Evolutionary conservation across 2,888 invertebrate genomes (phyloP), one percentile per base, ranked within the genome.

Genomic region (Tribolium freemani): DNA sequence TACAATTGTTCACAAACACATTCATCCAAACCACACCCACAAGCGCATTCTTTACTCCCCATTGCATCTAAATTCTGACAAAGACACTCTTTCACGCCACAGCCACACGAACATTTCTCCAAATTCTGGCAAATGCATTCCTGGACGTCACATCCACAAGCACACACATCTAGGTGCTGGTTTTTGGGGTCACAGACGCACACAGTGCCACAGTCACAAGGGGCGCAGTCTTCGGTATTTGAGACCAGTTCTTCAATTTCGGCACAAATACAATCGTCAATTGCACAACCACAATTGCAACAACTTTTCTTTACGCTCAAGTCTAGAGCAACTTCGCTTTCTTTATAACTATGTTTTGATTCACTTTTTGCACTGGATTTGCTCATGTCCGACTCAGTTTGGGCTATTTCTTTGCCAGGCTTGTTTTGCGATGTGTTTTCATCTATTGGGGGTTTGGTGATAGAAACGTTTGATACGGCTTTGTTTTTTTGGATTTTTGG

Each of bases 11-110:
- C 9, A 20, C 73, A 73, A 9, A 50, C 50, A 31, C 73, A 73
- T 9, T 60, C 50, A 8, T 70, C 60, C 5, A 56, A 26, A 8
- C 69, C 66, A 45, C 73, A 73, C 9, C 64, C 70, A 58, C 73
- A 72, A 20, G 11, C 16, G 16, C 63, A 72, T 46, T 26, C 26
- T 13, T 45, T 21, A 1, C 26, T 3, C 26, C 26, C 3, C 4
- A 26, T 26, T 26, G 11, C 16, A 31, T 31, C 9, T 8, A 20
- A 4, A 10, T 45, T 38, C 10, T 56, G 30, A 31, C 56, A 56
- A 31, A 50, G 26, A 50, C 72, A 72, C 0, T 50, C 51, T 5
- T 26, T 20, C 10, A 60, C 20, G 11, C 38, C 5, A 31, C 67
- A 44, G 5, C 60, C 38, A 20, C 44, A 45, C 11, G 9, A 0